phyloP scores from a whole-genome alignment of 1,140 invertebrate genomes.

The Drosophila albomicans region DNA sequence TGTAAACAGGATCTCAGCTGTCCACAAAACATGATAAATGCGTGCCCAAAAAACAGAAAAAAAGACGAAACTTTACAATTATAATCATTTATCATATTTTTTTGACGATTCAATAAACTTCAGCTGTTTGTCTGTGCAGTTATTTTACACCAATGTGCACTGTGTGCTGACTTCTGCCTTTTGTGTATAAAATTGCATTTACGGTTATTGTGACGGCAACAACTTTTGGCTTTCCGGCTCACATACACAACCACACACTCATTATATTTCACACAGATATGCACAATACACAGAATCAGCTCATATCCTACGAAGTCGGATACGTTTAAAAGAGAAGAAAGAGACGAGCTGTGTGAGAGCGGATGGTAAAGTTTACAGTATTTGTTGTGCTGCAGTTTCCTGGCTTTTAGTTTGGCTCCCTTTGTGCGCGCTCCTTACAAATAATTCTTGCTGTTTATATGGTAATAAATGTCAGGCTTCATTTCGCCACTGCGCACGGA shows the following conservation, averaged over 20 bases:
- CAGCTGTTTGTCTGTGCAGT: conserved; percentile 2
- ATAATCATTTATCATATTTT: conserved; percentile 27
- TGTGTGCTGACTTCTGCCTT: conserved; percentile 8
- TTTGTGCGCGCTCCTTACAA: conserved; percentile 52
- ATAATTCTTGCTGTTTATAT: conserved; percentile 75
- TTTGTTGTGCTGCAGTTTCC: conserved; percentile 75
- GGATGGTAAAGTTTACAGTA: conserved; percentile 39
- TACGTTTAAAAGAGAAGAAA: not conserved
- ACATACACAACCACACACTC: conserved; percentile 46
- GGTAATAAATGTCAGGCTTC: conserved; percentile 78
- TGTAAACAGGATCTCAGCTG: conserved; percentile 21
- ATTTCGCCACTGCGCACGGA: conserved; percentile 42
- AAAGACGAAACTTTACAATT: conserved; percentile 5
- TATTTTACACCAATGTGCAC: conserved; percentile 24
- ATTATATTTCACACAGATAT: conserved; percentile 62
- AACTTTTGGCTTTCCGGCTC: conserved; percentile 68
- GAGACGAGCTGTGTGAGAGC: not conserved
- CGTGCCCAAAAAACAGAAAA: not conserved
- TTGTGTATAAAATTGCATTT: conserved; percentile 64
- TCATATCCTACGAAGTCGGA: conserved; percentile 20
- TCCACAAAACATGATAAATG: conserved; percentile 27
- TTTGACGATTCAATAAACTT: not conserved
- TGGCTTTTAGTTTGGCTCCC: conserved; percentile 43
- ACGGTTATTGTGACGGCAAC: conserved; percentile 48
- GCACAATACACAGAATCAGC: conserved; percentile 52